Percentiles rank a stretch among this genome's conserved stretches.
These are phyloP conservation scores for Pseudopipra pipra DNA, from an alignment of 2,113 vertebrate genomes.

Conservation along the genomic window DNA sequence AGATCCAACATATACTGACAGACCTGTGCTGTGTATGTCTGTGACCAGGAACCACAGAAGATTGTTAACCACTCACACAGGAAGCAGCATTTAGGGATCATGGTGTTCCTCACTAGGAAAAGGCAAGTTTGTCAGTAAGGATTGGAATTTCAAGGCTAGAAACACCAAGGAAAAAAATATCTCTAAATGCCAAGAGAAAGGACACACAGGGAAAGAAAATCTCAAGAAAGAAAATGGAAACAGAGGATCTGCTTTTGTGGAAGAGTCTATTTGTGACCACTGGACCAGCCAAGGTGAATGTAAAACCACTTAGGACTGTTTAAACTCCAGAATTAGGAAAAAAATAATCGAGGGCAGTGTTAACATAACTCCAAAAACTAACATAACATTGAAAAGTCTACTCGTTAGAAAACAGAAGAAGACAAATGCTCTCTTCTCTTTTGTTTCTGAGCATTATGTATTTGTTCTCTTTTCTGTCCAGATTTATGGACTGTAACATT, in stretches of 20 bases:
- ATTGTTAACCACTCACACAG: not conserved
- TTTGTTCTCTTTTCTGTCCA: not conserved
- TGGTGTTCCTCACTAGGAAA: not conserved
- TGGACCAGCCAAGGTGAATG: not conserved
- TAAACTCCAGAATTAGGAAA: not conserved
- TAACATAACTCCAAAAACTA: not conserved
- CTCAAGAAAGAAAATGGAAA: not conserved
- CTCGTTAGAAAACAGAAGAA: not conserved
- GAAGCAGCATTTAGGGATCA: accelerated
- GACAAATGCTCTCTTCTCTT: not conserved
- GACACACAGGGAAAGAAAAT: not conserved
- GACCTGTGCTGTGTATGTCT: accelerated
- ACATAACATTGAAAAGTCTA: not conserved
- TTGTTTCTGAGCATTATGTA: not conserved
- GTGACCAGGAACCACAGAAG: not conserved
- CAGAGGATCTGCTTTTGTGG: not conserved
- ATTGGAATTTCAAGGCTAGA: not conserved
- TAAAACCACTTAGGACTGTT: not conserved
- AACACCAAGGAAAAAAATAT: not conserved
- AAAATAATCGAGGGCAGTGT: not conserved
- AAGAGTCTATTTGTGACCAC: not conserved
- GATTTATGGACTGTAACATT: not conserved
- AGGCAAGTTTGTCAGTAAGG: not conserved
- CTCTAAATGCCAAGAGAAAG: not conserved
- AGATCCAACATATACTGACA: not conserved